A percentile compares a stretch with the other conserved stretches of the same genome.
These are phyloP conservation scores for Colostygia pectinataria DNA, from an alignment of 2,888 invertebrate genomes.

Conservation along the genomic window DNA sequence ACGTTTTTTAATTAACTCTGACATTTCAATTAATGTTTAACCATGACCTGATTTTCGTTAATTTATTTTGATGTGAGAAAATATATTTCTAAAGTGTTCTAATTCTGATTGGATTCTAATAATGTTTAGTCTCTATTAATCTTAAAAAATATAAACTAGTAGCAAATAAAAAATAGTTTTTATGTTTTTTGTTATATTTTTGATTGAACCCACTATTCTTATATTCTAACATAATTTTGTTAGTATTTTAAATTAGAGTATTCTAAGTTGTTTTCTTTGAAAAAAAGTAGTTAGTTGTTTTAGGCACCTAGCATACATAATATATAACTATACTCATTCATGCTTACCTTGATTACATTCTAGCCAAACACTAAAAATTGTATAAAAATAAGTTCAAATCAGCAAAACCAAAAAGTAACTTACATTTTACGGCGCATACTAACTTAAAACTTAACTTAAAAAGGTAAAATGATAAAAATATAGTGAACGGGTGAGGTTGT, in stretches of 20 bases:
- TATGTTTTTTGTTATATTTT: background rate
- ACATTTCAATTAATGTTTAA: constrained; percentile 20
- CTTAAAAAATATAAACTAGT: background rate
- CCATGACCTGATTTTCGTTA: constrained; percentile 16
- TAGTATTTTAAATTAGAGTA: too few species aligned
- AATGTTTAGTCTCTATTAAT: constrained; percentile 2
- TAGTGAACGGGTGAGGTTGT: background rate
- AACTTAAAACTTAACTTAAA: constrained; percentile 13
- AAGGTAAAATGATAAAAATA: background rate
- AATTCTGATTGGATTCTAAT: background rate
- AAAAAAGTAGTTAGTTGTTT: too few species aligned
- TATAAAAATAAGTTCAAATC: constrained; percentile 4
- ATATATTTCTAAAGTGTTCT: constrained; percentile 1
- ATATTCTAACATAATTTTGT: too few species aligned
- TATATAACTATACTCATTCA: too few species aligned
- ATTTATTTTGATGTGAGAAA: constrained; percentile 9
- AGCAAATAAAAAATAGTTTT: background rate
- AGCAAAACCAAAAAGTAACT: constrained; percentile 26
- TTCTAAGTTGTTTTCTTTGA: too few species aligned
- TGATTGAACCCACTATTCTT: too few species aligned
- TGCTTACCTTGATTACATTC: too few species aligned
- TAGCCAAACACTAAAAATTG: background rate
- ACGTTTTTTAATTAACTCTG: constrained; percentile 14
- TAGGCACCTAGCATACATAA: too few species aligned
- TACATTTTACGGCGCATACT: constrained; percentile 23